A percentile compares a stretch with the other conserved stretches of the same genome.
These are phyloP conservation scores for Monomorium pharaonis DNA, from an alignment of 1,140 invertebrate species.

Conservation along the genomic window DNA sequence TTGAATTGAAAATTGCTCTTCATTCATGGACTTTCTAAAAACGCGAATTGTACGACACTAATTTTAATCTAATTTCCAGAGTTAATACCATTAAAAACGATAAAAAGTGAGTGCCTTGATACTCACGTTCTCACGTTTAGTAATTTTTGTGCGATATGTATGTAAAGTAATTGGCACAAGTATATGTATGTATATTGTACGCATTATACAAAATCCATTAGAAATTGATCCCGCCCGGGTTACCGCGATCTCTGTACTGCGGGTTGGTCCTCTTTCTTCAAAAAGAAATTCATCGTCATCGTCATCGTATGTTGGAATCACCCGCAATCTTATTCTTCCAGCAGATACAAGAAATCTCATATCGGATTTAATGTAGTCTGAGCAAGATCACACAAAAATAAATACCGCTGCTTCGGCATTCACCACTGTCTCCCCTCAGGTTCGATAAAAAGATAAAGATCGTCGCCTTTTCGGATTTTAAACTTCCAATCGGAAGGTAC, in stretches of 20 bases:
- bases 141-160: constrained; percentile 50
- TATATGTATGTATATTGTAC: constrained; percentile 22
- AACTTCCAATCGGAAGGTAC: background rate
- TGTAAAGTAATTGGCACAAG: constrained; percentile 54
- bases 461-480: background rate
- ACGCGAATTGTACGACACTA: background rate
- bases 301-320: constrained; percentile 5
- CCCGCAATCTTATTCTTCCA: background rate
- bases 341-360: constrained; percentile 1
- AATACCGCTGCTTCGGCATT: background rate
- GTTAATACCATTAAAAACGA: constrained; percentile 13
- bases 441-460: constrained; percentile 31
- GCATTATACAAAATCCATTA: constrained; percentile 50
- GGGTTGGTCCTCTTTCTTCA: background rate
- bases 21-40: background rate
- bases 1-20: background rate
- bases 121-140: background rate
- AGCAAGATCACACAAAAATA: constrained; percentile 28
- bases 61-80: constrained; percentile 30
- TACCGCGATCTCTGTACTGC: background rate
- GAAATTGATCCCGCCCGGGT: constrained; percentile 33
- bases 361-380: background rate
- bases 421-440: background rate
- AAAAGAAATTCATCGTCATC: background rate
- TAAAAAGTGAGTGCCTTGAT: background rate